Evolutionary conservation across 2,797 vertebrate genomes (phyloP).

Genomic region (Peromyscus eremicus): DNA sequence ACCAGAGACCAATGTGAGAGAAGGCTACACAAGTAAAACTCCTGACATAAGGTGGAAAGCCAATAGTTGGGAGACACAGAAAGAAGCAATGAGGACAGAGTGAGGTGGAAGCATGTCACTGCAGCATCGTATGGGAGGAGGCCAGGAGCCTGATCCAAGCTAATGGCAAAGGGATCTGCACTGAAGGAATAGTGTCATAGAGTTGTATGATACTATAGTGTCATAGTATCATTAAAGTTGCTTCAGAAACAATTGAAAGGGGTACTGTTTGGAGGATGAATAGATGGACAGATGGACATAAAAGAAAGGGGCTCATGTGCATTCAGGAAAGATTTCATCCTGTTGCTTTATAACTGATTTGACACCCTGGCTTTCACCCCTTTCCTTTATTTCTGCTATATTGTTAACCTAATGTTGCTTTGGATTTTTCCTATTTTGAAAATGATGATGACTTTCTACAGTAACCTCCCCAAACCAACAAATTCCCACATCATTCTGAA

Average conservation of each 20-base stretch:
- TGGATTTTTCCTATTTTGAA: neutral
- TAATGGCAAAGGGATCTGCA: neutral
- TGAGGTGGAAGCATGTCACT: accelerated
- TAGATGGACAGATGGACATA: neutral
- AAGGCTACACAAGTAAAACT: neutral
- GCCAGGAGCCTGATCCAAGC: neutral
- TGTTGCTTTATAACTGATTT: neutral
- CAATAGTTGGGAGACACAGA: neutral
- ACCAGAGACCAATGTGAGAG: neutral
- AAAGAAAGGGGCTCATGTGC: neutral
- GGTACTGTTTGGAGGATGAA: neutral
- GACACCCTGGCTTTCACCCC: neutral
- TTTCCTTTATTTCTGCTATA: neutral
- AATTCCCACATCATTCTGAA: neutral
- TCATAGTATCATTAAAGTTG: neutral
- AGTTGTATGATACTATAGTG: neutral
- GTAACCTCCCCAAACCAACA: neutral
- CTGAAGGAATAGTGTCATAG: neutral
- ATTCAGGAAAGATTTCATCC: neutral
- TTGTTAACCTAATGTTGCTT: neutral
- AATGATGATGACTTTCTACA: neutral
- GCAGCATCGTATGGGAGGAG: neutral
- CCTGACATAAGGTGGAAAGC: accelerated
- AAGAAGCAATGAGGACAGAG: neutral
- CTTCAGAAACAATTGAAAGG: neutral